phyloP scores from a whole-genome alignment of 53 echinoderm and acorn worm species.

The Holothuria scabra region DNA sequence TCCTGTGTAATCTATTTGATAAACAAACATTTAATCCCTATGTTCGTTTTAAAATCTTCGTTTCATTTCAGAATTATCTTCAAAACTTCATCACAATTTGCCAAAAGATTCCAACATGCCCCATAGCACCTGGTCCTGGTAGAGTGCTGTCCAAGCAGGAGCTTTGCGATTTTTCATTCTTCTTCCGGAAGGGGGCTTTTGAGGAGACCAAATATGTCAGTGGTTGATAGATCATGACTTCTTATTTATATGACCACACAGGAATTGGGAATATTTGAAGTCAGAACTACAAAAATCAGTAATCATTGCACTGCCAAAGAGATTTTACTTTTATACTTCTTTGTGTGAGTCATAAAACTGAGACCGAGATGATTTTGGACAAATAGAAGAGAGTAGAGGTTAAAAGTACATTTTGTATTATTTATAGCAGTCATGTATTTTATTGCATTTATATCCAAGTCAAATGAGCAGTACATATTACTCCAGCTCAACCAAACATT shows the following conservation, averaged over 20 bases:
- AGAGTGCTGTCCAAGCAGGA: constrained; percentile 88
- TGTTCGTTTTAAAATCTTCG: background rate
- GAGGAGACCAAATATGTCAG: constrained; percentile 91
- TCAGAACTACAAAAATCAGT: background rate
- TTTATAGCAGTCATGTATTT: too few relatives aligned
- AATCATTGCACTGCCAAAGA: background rate
- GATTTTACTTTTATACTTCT: too few relatives aligned
- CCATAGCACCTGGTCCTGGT: constrained; percentile 83
- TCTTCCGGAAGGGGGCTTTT: constrained; percentile 97
- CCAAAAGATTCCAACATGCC: constrained; percentile 74
- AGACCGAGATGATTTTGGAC: too few relatives aligned
- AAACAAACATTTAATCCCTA: background rate
- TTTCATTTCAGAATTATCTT: constrained; percentile 75
- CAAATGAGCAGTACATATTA: too few relatives aligned
- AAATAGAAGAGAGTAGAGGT: too few relatives aligned
- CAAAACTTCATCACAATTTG: constrained; percentile 80
- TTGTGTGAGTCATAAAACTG: too few relatives aligned
- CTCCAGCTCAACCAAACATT: too few relatives aligned
- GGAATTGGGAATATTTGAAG: background rate
- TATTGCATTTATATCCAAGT: too few relatives aligned
- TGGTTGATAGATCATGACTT: constrained; percentile 45
- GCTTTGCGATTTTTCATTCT: constrained; percentile 91
- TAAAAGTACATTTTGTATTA: too few relatives aligned
- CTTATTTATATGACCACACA: too few relatives aligned
- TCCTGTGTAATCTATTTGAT: too few relatives aligned